Percentiles rank a stretch among this genome's conserved stretches.
Conservation (phyloP, 2,888 invertebrate species). For the Pristionchus mayeri region DNA sequence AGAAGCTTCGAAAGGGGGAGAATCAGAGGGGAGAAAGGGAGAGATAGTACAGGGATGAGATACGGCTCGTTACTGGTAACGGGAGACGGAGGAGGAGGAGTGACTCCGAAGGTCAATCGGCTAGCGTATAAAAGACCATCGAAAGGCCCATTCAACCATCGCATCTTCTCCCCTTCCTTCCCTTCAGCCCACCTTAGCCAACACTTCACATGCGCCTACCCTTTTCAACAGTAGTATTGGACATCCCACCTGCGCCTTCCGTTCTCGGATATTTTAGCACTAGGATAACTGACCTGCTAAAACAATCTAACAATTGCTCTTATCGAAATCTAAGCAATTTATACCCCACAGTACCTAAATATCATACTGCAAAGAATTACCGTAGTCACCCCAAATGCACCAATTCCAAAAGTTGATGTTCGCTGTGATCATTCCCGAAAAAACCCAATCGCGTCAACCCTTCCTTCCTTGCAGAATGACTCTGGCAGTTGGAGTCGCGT, state of each 20-base stretch:
- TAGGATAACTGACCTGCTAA: no score
- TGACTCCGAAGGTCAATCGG: constrained; percentile 3
- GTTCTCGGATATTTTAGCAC: no score
- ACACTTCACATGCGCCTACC: no score
- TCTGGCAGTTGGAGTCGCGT: constrained; percentile 44
- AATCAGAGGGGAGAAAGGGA: not conserved
- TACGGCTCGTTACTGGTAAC: constrained; percentile 18
- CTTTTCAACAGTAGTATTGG: no score
- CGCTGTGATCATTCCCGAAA: no score
- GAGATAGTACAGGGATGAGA: constrained; percentile 20
- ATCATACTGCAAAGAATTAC: no score
- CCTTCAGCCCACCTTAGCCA: not conserved
- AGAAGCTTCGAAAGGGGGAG: no score
- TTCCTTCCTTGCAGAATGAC: constrained; percentile 15
- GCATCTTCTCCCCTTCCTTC: not conserved
- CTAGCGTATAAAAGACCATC: not conserved
- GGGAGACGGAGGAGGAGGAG: not conserved
- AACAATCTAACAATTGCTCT: no score
- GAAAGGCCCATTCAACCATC: constrained; percentile 28
- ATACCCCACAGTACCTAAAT: no score
- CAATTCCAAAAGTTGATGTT: no score
- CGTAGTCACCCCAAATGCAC: no score
- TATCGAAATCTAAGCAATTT: no score
- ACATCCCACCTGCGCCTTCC: not conserved
- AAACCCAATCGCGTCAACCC: constrained; percentile 23